Evolutionary conservation across 2,888 invertebrate genomes (phyloP), one percentile per base, ranked within the genome.

Genomic region (Tiliacea aurago): DNA sequence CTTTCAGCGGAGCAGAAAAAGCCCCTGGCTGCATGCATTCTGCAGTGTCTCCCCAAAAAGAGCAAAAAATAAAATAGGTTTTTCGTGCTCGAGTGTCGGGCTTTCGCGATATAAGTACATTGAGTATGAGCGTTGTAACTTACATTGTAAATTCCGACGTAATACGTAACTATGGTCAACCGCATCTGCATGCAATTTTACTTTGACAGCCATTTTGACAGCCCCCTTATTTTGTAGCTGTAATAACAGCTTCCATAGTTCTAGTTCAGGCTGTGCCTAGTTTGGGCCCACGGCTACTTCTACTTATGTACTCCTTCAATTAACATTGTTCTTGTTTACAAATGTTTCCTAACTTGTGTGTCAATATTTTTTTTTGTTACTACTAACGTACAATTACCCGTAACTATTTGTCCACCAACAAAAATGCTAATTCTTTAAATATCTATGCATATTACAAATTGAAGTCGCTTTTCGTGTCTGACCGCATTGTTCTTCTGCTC

Each of bases 21-120:
- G 71, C 70, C 63, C n/a, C 58, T 13, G 70, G 76, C 81, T 5
- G 58, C 51, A 45, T 68, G 68, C 81, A 80, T 64, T 56, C 55
- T 71, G 37, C 61, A 71, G 41, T 56, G 56, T 71, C 56, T 58
- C 41, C 41, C 15, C 28, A 69, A 76, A 80, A 69, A 53, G 41
- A 61, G 23, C n/a, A 58, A 71, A 71, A 68, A 33, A 53, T n/a
- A 23, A 66, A 76, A 71, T 76, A 13, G 55, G 53, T 28, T 69
- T 76, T 81, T 71, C 68, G 58, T 71, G 56, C 76, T 68, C 61
- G 33, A 20, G 28, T 68, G 45, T 69, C 62, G 23, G 28, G 65
- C 49, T 76, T 76, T 69, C 51, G 62, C 13, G 33, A 45, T 61
- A 10, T 33, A 49, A 33, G 28, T 47, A 33, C 45, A n/a, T 23